Base-by-base conservation (phyloP, 2,888 invertebrate genomes). In the Eueremaeus valkanovi region DNA sequence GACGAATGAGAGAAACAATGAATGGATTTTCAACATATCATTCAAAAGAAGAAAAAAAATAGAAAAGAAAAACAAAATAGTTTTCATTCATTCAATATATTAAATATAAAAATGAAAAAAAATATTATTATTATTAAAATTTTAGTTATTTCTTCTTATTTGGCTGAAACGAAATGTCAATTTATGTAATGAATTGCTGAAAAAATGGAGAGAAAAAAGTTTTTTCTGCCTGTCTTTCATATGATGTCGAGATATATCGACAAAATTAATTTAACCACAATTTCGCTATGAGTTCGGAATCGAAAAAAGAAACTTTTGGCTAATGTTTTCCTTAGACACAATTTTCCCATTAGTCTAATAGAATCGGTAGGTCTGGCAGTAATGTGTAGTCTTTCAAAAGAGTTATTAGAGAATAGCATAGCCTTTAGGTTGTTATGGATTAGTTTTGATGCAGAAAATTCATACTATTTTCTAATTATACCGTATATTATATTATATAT, bases 271-370 rank as follows among this genome's bases (percentile, higher is more conserved):
- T 66, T 66, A 66, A 66, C 63, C 63, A 36, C 33, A 33, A 66
- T 36, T 66, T 66, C 1, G n/a, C n/a, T 66, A 66, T n/a, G 33
- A 66, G 36, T 66, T 11, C 27, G 29, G 16, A 36, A n/a, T 9
- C 11, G 5, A 33, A 63, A 36, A 68, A 68, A 13, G 29, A n/a
- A n/a, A n/a, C 70, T 27, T 70, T 70, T 45, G 70, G 11, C 45
- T 70, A 42, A 70, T 70, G 70, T 70, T 70, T 70, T 42, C 70
- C 21, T 70, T 70, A 42, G 70, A 70, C 70, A 70, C 70, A 40
- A 70, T 70, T 70, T 70, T 70, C 42, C 70, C 70, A 70, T 70
- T 70, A 70, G 70, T 42, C 42, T 70, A 70, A 70, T 70, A 70
- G 70, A 40, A 70, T 42, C 70, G 29, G 27, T 42, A 42, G 42